Conservation (phyloP, 2,113 vertebrate genomes). For the Paedocypris sp. region DNA sequence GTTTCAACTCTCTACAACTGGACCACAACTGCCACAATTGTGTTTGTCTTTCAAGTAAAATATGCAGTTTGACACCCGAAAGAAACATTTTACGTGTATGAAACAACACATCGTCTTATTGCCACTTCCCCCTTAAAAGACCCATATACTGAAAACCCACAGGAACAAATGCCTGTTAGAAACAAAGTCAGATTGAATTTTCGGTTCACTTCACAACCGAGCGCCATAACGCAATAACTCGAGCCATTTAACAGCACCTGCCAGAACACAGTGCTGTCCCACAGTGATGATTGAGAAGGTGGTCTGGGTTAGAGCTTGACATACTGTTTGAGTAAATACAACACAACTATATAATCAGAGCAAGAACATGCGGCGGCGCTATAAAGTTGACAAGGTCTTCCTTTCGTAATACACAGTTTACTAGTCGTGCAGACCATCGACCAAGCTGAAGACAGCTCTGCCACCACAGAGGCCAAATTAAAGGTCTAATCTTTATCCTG, state of each 20-base stretch:
- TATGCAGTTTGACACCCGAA: no score
- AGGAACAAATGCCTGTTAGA: background rate
- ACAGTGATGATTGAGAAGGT: background rate
- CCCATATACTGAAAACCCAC: no score
- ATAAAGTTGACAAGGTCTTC: background rate
- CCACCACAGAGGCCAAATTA: background rate
- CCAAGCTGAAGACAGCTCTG: background rate
- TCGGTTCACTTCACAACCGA: background rate
- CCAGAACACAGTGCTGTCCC: background rate
- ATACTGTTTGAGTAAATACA: background rate
- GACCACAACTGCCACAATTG: no score
- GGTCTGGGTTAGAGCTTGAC: background rate
- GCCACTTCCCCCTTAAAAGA: no score
- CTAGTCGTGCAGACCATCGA: background rate
- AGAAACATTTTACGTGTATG: no score
- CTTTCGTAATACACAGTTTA: background rate
- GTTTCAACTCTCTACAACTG: no score
- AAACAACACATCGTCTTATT: no score
- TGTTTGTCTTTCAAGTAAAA: no score
- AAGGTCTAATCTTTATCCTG: background rate
- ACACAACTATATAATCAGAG: no score
- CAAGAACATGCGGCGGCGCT: background rate
- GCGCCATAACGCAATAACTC: background rate
- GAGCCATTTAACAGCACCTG: background rate
- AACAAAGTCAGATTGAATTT: slow-evolving; percentile 1